A percentile compares a stretch with the other conserved stretches of the same genome.
Conservation (phyloP, 2,888 invertebrate genomes). For the Plagodis dolabraria region DNA sequence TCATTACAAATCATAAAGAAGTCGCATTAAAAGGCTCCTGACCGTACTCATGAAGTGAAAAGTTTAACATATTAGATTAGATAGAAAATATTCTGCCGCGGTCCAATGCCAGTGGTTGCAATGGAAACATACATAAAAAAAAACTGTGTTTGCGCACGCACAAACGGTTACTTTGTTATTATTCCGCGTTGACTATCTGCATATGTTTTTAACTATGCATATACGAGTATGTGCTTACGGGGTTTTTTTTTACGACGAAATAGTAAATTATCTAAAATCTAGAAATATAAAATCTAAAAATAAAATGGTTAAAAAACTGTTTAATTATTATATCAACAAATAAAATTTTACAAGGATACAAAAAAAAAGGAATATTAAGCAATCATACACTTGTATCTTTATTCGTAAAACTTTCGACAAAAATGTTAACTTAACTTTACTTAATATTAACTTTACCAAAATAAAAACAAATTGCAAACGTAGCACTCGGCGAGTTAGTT, state of each 20-base stretch:
- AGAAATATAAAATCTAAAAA: not conserved
- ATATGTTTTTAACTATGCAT: slow-evolving; percentile 18
- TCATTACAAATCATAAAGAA: slow-evolving; percentile 44
- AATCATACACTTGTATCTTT: no score
- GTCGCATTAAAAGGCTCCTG: slow-evolving; percentile 44
- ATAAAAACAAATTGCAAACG: no score
- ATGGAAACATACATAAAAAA: slow-evolving; percentile 26
- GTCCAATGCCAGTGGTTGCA: slow-evolving; percentile 35
- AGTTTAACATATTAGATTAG: slow-evolving; percentile 56
- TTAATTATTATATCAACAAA: no score
- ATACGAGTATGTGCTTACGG: no score
- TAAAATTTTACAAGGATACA: no score
- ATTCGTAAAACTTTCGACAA: no score
- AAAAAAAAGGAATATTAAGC: no score
- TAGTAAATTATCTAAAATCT: not conserved
- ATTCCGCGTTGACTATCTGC: slow-evolving; percentile 27
- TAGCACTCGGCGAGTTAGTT: no score
- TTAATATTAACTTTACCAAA: no score
- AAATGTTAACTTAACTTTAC: no score
- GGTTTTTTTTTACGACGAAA: slow-evolving; percentile 5
- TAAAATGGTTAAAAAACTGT: no score
- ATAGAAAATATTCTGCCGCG: slow-evolving; percentile 51
- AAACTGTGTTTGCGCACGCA: slow-evolving; percentile 11
- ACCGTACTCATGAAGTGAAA: slow-evolving; percentile 30
- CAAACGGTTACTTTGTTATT: slow-evolving; percentile 28